phyloP scores from a whole-genome alignment of 2,888 invertebrate genomes.

The Noctuana brunneofusca region DNA sequence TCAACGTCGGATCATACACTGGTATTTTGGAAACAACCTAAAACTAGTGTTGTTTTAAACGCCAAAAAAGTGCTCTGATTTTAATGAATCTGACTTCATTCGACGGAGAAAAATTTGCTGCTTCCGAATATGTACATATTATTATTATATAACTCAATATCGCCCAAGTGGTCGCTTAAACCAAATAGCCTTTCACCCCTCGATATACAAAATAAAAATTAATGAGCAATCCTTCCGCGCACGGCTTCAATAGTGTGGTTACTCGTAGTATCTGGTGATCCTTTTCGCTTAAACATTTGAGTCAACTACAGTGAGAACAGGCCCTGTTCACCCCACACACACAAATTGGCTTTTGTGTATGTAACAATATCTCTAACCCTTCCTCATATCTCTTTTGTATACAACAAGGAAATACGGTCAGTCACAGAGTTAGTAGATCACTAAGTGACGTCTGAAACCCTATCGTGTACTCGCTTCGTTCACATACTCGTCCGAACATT shows the following conservation, averaged over 20 bases:
- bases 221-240: too few species aligned
- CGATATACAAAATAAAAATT: too few species aligned
- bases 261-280: too few species aligned
- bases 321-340: neutral
- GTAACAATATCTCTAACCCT: conserved; percentile 2
- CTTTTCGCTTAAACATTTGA: too few species aligned
- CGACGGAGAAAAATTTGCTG: too few species aligned
- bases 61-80: neutral
- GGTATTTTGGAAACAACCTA: too few species aligned
- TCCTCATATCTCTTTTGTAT: neutral
- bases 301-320: neutral
- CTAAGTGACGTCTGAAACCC: neutral
- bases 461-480: too few species aligned
- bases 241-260: too few species aligned
- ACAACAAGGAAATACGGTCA: neutral
- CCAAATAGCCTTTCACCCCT: too few species aligned
- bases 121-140: neutral
- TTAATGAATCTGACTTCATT: neutral
- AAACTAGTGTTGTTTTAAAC: neutral
- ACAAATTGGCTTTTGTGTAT: conserved; percentile 4
- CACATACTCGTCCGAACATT: too few species aligned
- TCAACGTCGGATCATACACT: too few species aligned
- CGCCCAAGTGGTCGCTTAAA: neutral
- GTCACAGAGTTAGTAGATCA: neutral
- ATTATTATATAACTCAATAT: neutral